Conservation (phyloP, 2,888 invertebrate genomes). For the Tetranychus piercei region DNA sequence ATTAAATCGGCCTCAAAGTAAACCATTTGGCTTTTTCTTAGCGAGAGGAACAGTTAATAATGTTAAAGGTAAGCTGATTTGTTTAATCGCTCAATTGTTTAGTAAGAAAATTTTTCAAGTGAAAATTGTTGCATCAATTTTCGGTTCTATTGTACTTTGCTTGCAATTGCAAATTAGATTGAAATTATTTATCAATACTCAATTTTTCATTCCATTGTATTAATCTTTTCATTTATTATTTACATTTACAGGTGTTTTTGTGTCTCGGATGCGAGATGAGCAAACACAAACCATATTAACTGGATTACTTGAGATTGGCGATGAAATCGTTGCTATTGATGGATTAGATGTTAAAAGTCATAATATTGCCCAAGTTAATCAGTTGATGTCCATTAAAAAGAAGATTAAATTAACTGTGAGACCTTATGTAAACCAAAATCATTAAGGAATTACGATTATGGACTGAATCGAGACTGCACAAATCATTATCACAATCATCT, state of each 20-base stretch:
- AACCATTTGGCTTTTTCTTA: constrained; percentile 33
- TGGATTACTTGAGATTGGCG: constrained; percentile 32
- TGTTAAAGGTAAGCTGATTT: constrained; percentile 29
- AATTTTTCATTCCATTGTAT: too few species aligned
- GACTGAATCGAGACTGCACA: too few species aligned
- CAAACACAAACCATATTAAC: constrained; percentile 30
- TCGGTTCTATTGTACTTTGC: too few species aligned
- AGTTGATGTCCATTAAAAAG: constrained; percentile 30
- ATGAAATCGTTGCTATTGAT: constrained; percentile 33
- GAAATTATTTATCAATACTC: too few species aligned
- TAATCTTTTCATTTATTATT: background rate
- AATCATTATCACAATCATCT: too few species aligned
- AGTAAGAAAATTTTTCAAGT: too few species aligned
- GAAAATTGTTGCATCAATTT: too few species aligned
- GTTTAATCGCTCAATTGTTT: background rate
- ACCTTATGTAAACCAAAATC: constrained; percentile 22
- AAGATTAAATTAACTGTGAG: constrained; percentile 28
- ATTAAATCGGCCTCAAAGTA: constrained; percentile 29
- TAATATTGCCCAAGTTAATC: constrained; percentile 31
- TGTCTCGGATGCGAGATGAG: constrained; percentile 31
- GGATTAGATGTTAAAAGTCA: constrained; percentile 28
- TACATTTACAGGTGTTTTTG: constrained; percentile 30
- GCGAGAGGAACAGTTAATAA: constrained; percentile 30
- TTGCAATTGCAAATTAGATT: too few species aligned
- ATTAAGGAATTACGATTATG: background rate